Base-by-base conservation (phyloP, 2,888 invertebrate species). In the Uloborus plumipes region DNA sequence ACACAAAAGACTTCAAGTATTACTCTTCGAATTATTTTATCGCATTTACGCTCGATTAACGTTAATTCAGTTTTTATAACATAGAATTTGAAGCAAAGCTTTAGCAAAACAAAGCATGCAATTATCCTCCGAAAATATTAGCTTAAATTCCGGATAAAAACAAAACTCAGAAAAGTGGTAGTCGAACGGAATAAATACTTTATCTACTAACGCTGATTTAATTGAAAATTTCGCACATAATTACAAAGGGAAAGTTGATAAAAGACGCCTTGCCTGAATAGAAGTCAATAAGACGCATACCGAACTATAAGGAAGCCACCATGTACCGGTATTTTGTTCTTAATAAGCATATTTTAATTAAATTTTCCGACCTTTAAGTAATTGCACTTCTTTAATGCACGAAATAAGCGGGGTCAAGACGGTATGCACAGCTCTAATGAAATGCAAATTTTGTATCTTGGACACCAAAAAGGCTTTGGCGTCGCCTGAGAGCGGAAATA, bases 341-440 rank as follows among this genome's bases (percentile, higher is more conserved):
- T 81, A 75, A 74, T 81, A 81, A 81, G 74, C 74, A 81, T 74
- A 81, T 74, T 81, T 81, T 81, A 75, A 81, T 81, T 81, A 81
- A 81, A 70, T 81, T 69, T 81, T 39, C 58, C 73, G 64, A 70
- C 64, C 64, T 81, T 64, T 51, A 70, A 72, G 62, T 70, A 61
- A 81, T 81, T 74, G 70, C 74, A 20, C 61, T 61, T 70, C 59
- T 81, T 66, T 47, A 65, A 58, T 22, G 26, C 47, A 51, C 18
- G 13, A 55, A 59, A 55, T 71, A 26, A 26, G 65, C 39, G 39
- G 70, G 74, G 69, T 74, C 70, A 67, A 18, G 58, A 69, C 65
- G 69, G 73, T 70, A 74, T 74, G 70, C 64, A 20, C 39, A 69
- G 67, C 20, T 39, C 61, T 73, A 80, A 74, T 70, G 74, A 81